Evolutionary conservation across 2,888 invertebrate genomes (phyloP).

Genomic region (Diplolepis rosae): DNA sequence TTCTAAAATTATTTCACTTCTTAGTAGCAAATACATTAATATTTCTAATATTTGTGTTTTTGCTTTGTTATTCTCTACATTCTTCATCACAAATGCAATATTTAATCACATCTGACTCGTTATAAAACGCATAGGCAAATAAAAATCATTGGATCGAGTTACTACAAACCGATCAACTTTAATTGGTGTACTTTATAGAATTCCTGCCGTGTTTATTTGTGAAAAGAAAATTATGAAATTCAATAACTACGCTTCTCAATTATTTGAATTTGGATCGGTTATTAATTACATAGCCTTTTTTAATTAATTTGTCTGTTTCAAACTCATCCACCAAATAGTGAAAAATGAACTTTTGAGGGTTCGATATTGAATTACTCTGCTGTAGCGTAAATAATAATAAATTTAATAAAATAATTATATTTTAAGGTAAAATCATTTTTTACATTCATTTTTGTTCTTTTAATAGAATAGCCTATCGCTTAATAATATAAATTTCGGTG

Average conservation of each 20-base stretch:
- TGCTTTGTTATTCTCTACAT: no score
- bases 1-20: no score
- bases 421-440: neutral
- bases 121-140: neutral
- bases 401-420: neutral
- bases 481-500: neutral
- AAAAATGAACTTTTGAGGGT: neutral
- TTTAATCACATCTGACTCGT: neutral
- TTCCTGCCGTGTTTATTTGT: neutral
- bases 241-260: neutral
- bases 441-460: neutral
- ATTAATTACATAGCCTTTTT: neutral
- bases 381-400: neutral
- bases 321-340: neutral
- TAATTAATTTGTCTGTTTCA: neutral
- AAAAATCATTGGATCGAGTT: neutral
- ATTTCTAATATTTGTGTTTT: no score
- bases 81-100: neutral
- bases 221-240: neutral
- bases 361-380: neutral
- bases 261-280: neutral
- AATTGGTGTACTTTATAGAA: neutral
- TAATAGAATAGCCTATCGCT: neutral
- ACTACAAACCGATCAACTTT: neutral
- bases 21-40: neutral